Conservation (phyloP, 2,797 vertebrate genomes). For the Triplophysa yarkandensis region DNA sequence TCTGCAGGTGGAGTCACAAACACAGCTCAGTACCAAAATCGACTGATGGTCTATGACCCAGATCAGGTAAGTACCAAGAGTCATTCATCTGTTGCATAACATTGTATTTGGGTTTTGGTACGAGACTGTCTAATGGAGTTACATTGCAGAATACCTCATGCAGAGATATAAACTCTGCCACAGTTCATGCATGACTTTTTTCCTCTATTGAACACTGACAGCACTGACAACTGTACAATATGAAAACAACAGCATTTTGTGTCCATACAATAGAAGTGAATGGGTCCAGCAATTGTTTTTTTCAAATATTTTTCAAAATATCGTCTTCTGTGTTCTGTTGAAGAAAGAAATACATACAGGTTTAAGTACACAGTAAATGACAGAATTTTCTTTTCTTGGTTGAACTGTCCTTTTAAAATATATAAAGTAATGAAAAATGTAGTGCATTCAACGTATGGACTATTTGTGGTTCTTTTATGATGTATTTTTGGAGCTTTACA, state of each 20-base stretch:
- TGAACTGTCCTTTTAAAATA: background rate
- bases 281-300: too few relatives aligned
- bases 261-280: background rate
- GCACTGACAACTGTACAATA: background rate
- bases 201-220: background rate
- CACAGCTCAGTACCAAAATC: constrained; percentile 96
- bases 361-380: too few relatives aligned
- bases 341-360: too few relatives aligned
- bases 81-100: constrained; percentile 16
- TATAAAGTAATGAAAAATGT: too few relatives aligned
- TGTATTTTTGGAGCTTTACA: background rate
- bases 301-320: too few relatives aligned
- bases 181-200: background rate
- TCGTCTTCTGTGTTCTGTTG: too few relatives aligned
- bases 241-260: background rate
- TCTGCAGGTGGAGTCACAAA: constrained; percentile 92
- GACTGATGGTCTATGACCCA: constrained; percentile 96
- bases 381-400: too few relatives aligned
- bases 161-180: background rate
- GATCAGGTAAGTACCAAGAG: constrained; percentile 80
- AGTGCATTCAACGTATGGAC: too few relatives aligned
- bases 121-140: constrained; percentile 62
- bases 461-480: background rate
- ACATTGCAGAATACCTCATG: background rate
- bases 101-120: constrained; percentile 49